phyloP scores from a whole-genome alignment of 2,113 vertebrate species.

The Phainopepla nitens region DNA sequence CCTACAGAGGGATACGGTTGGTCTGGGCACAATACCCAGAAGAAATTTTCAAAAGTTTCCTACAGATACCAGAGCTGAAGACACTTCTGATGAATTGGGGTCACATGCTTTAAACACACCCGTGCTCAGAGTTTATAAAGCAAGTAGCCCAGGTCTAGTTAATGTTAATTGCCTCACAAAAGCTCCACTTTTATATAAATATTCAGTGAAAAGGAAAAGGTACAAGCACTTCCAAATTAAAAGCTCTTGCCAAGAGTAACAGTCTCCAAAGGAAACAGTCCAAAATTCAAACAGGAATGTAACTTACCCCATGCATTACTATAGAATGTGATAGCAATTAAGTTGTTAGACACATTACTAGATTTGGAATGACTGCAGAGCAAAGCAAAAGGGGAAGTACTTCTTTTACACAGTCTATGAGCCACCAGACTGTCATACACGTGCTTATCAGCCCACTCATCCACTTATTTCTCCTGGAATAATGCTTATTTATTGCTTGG shows the following conservation, averaged over 20 bases:
- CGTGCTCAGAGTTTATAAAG: not conserved
- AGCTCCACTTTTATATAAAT: not conserved
- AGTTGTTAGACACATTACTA: not conserved
- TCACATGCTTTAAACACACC: not conserved
- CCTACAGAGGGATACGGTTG: rapidly evolving
- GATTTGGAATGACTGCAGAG: not conserved
- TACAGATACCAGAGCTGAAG: not conserved
- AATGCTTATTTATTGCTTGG: not conserved
- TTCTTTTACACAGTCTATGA: not conserved
- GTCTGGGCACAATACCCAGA: not conserved
- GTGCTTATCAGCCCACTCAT: not conserved
- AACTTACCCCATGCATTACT: not conserved
- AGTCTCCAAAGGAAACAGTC: not conserved
- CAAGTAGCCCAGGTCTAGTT: not conserved
- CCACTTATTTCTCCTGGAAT: not conserved
- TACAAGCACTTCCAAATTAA: not conserved
- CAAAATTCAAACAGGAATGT: not conserved
- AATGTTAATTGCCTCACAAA: not conserved
- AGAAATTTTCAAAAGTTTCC: not conserved
- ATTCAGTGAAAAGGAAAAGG: not conserved
- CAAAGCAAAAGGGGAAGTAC: not conserved
- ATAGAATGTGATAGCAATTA: not conserved
- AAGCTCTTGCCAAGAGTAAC: not conserved
- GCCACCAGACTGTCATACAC: not conserved
- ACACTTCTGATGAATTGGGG: not conserved